Evolutionary conservation across 2,888 invertebrate genomes (phyloP), one percentile per base, ranked within the genome.

Genomic region (Andrena hattorfiana): DNA sequence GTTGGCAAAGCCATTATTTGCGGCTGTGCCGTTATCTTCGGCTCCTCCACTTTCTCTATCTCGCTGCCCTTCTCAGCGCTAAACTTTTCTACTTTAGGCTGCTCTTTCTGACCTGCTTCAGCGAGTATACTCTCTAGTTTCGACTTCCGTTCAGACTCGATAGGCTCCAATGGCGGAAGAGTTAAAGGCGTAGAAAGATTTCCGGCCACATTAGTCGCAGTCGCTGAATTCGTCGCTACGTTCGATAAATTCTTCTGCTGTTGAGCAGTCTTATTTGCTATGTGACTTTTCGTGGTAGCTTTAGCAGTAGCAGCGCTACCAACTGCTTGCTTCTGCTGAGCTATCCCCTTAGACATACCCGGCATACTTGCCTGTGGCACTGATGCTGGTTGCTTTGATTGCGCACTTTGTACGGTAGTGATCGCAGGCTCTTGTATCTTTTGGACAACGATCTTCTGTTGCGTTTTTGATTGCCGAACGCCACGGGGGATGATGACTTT

Each of bases 1-100:
- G 97, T 97, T 28, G 97, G 97, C 62, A 97, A 95, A 16, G 97
- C 97, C 91, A 97, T 94, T 89, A 97, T 95, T 92, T 96, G 96
- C 0, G 96, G 95, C 90, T 96, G 96, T 48, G 95, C 91, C 20
- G 64, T 91, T 80, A 85, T 68, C 73, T 90, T 93, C 2, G 90
- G 67, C 70, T 91, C 90, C 16, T 92, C 90, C 16, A 84, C n/a
- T 90, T 93, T 77, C 90, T 93, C 91, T 1, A 51, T 56, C n/a
- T 87, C 86, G 4, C 26, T 72, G 32, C 70, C 68, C 16, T 67
- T 77, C 5, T 88, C 87, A 3, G 74, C 42, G n/a, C 20, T 66
- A 0, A 70, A 7, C 28, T 81, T 88, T 5, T 84, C 73, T 20
- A 28, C 0, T 56, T 79, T 81, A 30, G 59, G 23, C 62, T 89